phyloP scores from a whole-genome alignment of 2,888 invertebrate species.

The Eupithecia exiguata region DNA sequence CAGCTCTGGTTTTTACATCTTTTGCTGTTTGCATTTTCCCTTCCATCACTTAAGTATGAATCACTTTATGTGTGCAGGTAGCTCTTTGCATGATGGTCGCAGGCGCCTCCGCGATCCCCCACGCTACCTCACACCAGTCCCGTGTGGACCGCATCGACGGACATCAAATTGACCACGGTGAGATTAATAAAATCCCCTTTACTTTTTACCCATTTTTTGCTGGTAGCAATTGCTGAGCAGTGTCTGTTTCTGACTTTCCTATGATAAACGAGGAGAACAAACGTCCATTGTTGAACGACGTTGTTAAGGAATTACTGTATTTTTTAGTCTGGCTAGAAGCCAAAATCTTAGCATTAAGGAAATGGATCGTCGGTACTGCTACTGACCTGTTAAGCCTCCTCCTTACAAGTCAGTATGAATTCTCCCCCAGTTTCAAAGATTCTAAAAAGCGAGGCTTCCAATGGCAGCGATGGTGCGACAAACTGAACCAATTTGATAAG shows the following conservation, averaged over 20 bases:
- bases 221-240: neutral
- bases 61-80: conserved; percentile 48
- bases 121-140: conserved; percentile 61
- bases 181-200: neutral
- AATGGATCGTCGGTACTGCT: neutral
- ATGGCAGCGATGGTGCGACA: neutral
- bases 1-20: too few species aligned
- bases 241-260: neutral
- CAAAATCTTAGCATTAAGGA: neutral
- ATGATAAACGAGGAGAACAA: neutral
- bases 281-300: neutral
- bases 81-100: conserved; percentile 56
- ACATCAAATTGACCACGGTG: conserved; percentile 47
- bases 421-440: neutral
- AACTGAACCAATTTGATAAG: neutral
- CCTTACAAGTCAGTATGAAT: too few species aligned
- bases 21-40: neutral
- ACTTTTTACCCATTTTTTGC: neutral
- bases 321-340: neutral
- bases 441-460: neutral
- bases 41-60: neutral
- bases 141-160: conserved; percentile 54
- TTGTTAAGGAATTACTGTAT: neutral
- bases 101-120: conserved; percentile 54
- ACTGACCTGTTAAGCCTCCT: neutral